Base-by-base conservation (phyloP, 2,888 invertebrate genomes). In the Blera fallax region DNA sequence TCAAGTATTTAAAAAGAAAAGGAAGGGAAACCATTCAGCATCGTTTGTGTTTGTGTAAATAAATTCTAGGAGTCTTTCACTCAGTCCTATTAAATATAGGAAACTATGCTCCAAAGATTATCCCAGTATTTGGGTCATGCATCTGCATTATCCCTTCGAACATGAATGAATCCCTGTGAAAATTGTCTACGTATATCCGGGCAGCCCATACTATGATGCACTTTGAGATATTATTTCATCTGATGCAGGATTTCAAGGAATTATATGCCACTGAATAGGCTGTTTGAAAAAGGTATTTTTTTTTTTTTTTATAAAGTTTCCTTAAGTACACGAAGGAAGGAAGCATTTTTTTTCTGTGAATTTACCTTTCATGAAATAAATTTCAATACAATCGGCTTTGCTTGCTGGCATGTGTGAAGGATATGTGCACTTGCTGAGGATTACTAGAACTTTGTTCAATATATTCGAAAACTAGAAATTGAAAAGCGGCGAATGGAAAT, bases 121-220 rank as follows among this genome's bases (percentile, higher is more conserved):
- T 77, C 70, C 72, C 37, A 29, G 37, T 65, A 82, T 82, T 82
- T 82, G 56, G 82, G 82, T 82, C 82, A 78, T 82, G 65, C 70
- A 72, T 82, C 77, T 82, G 82, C 82, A 77, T 77, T 77, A 82
- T 82, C 65, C 70, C 43, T 43, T 60, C 64, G 29, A 77, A 65
- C 37, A 72, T 52, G 65, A 82, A 65, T 65, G 58, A 43, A 77
- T 65, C 77, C 58, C 40, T 65, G 32, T 50, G 52, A 54, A 65
- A 50, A 80, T 50, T 52, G 21, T 70, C 52, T 34, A 64, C 37
- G 65, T 37, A 11, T n/a, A 37, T 21, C 3, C 6, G 3, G 2
- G 32, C n/a, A 2, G 16, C 52, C 52, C 32, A 54, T n/a, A 45
- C 18, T 18, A 64, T 27, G 56, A 48, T 76, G 56, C 40, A 58